A percentile compares a stretch with the other conserved stretches of the same genome.
phyloP scores from a whole-genome alignment of 2,888 invertebrate species.

The Cerastis leucographa region DNA sequence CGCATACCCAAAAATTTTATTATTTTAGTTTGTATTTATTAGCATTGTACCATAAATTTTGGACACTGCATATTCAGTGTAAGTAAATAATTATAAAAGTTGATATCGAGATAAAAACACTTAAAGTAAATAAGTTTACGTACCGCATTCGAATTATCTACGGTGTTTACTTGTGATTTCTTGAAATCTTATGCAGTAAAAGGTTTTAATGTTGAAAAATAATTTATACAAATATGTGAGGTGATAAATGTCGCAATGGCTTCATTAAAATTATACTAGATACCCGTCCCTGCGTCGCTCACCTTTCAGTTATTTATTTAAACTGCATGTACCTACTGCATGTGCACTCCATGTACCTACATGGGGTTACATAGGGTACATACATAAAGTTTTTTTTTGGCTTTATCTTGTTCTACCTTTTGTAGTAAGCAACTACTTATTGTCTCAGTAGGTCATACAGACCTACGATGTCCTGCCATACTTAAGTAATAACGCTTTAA shows the following conservation, averaged over 20 bases:
- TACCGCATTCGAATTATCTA: conserved; percentile 8
- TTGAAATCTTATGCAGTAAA: conserved; percentile 17
- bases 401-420: no score
- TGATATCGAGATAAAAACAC: conserved; percentile 28
- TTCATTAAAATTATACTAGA: background rate
- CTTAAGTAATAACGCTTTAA: no score
- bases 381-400: no score
- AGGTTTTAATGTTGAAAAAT: conserved; percentile 7
- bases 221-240: background rate
- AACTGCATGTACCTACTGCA: no score
- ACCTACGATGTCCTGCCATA: no score
- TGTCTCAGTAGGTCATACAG: no score
- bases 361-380: no score
- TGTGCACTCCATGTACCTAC: no score
- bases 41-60: background rate
- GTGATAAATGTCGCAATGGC: background rate
- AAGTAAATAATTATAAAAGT: conserved; percentile 28
- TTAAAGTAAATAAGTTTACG: background rate
- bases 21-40: no score
- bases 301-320: no score
- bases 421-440: no score
- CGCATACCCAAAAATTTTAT: background rate
- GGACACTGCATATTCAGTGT: background rate
- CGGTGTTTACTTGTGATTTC: conserved; percentile 25
- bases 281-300: background rate